These are phyloP conservation scores for Mus pahari DNA, from an alignment of 2,113 vertebrate genomes.

Conservation along the genomic window DNA sequence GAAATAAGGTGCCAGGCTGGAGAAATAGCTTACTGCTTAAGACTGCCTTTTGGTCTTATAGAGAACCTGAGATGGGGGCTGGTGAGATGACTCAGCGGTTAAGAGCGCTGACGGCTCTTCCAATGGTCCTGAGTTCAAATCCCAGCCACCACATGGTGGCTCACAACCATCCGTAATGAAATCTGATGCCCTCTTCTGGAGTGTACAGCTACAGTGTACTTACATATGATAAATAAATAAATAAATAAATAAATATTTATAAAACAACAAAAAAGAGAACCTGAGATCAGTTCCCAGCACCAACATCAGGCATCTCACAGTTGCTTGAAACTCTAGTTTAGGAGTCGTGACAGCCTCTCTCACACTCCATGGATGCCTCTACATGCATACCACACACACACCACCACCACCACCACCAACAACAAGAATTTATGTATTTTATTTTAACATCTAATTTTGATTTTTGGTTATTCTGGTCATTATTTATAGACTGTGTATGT, in stretches of 20 bases:
- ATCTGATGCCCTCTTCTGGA: no score
- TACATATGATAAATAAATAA: no score
- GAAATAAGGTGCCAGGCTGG: neutral
- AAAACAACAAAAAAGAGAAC: no score
- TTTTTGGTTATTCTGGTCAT: constrained; percentile 4
- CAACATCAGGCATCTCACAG: neutral
- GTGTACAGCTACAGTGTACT: no score
- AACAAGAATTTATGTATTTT: neutral
- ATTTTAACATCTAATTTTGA: constrained; percentile 44
- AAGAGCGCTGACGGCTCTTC: no score
- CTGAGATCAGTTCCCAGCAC: neutral
- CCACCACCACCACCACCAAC: neutral
- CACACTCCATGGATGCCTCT: neutral
- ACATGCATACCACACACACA: neutral
- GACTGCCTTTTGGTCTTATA: neutral
- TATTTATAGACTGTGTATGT: neutral
- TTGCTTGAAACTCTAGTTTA: neutral
- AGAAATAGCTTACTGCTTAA: neutral
- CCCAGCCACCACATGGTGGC: no score
- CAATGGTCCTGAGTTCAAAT: no score
- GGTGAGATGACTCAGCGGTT: no score
- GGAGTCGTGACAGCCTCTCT: neutral
- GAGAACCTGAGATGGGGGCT: neutral
- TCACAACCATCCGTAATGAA: no score
- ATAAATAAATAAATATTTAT: no score